phyloP scores from a whole-genome alignment of 2,113 vertebrate genomes.

The Petaurus breviceps region DNA sequence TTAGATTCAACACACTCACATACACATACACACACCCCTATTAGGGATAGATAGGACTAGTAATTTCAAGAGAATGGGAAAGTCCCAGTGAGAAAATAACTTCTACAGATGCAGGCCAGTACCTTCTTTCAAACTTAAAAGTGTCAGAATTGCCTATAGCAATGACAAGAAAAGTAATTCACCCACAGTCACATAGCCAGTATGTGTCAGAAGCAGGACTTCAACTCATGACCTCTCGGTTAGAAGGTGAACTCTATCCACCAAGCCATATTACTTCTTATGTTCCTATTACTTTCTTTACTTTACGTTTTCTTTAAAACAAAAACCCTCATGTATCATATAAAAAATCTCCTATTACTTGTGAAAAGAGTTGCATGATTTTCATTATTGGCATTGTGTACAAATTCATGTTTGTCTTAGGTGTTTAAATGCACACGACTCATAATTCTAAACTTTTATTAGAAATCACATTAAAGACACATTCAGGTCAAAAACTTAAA shows the following conservation, averaged over 20 bases:
- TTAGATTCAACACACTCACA: background rate
- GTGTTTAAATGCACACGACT: background rate
- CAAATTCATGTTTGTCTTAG: background rate
- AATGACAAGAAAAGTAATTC: background rate
- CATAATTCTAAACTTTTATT: no score
- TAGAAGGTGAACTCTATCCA: background rate
- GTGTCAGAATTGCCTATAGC: background rate
- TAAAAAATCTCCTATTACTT: background rate
- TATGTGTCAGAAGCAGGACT: background rate
- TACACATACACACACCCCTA: background rate
- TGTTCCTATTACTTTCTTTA: background rate
- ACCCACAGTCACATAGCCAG: background rate
- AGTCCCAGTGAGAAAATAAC: background rate
- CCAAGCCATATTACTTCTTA: background rate
- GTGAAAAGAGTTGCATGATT: background rate
- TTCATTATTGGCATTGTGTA: background rate
- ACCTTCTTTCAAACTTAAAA: background rate
- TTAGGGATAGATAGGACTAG: background rate
- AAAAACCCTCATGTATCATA: background rate
- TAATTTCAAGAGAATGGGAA: background rate
- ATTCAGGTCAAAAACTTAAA: no score
- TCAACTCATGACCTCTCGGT: background rate
- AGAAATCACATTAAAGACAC: no score
- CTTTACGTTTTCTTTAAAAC: background rate
- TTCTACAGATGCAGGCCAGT: background rate